Base-by-base conservation (phyloP, 2,888 invertebrate species). In the Celastrina argiolus region DNA sequence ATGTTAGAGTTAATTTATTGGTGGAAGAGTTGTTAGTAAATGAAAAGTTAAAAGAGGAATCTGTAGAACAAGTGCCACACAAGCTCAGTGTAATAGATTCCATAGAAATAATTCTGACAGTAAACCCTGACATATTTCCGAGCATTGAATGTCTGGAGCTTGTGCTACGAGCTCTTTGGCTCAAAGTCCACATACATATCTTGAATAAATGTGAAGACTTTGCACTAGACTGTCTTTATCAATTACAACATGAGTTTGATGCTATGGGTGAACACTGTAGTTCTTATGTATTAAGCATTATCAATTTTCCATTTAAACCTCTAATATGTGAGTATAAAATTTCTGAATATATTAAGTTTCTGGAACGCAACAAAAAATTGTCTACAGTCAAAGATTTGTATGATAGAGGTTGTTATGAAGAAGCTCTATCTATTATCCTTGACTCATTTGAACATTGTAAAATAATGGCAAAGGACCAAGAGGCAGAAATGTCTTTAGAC, bases 301-400 rank as follows among this genome's bases (percentile, higher is more conserved):
- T 77, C 0, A 91, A 92, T 72, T 92, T 92, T 68, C 81, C 83
- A 56, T 84, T 82, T 61, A 90, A 89, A 74, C 81, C 89, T 36
- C 68, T 74, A 4, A 81, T 92, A 67, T 87, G 81, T 72, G 83
- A 85, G 70, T 73, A 69, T 71, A 87, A 86, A 78, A 80, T 88
- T 51, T 73, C 78, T 45, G 79, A 79, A 36, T 82, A 84, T 31
- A 85, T 92, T 0, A 84, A 85, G 66, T 87, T 84, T 69, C 80
- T 90, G 45, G 91, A 91, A 72, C 85, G 92, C 70, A 92, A 92
- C 76, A 92, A 91, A 71, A 88, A 88, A 71, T 80, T 96, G 28
- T 92, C 93, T 14, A 93, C 94, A 73, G 93, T 96, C 0, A 92
- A 94, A 79, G 92, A 92, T 67, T 83, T 96, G n/a, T 95, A 94